Evolutionary conservation across 2,888 invertebrate species (phyloP).

Genomic region (Machimus rusticus): DNA sequence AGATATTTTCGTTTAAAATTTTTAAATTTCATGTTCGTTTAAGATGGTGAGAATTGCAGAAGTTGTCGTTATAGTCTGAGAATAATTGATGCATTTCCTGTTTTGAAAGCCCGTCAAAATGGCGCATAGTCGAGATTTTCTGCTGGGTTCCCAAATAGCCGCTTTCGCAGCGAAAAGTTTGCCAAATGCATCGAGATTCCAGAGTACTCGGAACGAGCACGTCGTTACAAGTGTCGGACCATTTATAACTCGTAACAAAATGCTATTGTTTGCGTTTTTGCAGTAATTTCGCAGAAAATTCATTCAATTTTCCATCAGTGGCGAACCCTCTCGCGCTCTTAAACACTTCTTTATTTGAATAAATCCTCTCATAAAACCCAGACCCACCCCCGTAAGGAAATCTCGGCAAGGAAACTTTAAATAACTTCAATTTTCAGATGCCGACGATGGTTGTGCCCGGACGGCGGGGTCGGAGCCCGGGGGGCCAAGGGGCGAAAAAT

Average conservation of each 20-base stretch:
- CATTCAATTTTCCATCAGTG: slow-evolving; percentile 37
- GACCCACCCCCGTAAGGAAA: background rate
- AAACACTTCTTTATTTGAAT: slow-evolving; percentile 38
- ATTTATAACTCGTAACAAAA: slow-evolving; percentile 39
- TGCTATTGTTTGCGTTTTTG: slow-evolving; percentile 35
- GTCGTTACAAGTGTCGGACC: slow-evolving; percentile 30
- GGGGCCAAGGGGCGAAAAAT: background rate
- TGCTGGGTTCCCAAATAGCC: background rate
- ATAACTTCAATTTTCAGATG: slow-evolving; percentile 38
- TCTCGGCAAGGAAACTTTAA: slow-evolving; percentile 28
- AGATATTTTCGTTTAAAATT: too few relatives aligned
- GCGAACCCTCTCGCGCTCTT: slow-evolving; percentile 23
- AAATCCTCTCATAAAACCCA: slow-evolving; percentile 33
- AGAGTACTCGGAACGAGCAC: background rate
- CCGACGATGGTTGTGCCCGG: background rate
- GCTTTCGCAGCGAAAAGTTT: background rate
- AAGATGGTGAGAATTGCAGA: background rate
- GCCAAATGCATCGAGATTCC: background rate
- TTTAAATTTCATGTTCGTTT: too few relatives aligned
- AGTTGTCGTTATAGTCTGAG: background rate
- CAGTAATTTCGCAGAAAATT: slow-evolving; percentile 36
- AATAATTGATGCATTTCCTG: background rate
- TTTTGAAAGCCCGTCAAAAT: background rate
- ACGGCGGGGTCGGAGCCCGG: background rate
- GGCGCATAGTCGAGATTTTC: background rate